Evolutionary conservation across 1,140 invertebrate species (phyloP), one percentile per base, ranked within the genome.

Genomic region (Drosophila persimilis): DNA sequence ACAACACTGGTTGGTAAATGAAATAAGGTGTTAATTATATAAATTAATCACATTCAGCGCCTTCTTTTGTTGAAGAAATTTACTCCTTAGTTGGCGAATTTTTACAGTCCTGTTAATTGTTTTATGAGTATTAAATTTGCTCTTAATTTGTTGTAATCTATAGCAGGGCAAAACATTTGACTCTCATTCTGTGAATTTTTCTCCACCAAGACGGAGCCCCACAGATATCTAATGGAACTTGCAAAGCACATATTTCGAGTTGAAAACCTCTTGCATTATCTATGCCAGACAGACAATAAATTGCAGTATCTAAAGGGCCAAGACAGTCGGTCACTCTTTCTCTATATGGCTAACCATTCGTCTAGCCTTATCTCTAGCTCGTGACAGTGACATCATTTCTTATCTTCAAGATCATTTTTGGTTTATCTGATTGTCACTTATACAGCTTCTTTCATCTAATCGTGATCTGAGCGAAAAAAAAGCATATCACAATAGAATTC

Each of bases 381-480:
- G 66, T 67, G 65, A 63, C 43, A 54, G 47, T 80, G 71, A 76
- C 71, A 80, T 72, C 54, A 83, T 80, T 66, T 63, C 7, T 47
- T 56, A 60, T 54, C 58, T 59, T 4, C 13, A n/a, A 69, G 47
- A 56, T 52, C 50, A 24, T 35, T 20, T 51, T 31, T n/a, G 58
- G 46, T 63, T 67, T 58, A 66, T 71, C 77, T 60, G 59, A 85
- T 88, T 81, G 81, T 88, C 83, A 85, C 65, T 85, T 88, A 88
- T 88, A 88, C 48, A 58, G 51, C 61, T 43, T 70, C 55, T 13
- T 39, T 9, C 9, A 39, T 39, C 11, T 11, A 39, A 3, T 11
- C 35, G 24, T 4, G 3, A 13, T 13, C 35, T 13, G 35, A 39
- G 35, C 15, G 22, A 46, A 17, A 17, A 17, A 43, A 69, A 62